Base-by-base conservation (phyloP, 2,888 invertebrate genomes). In the Ligdia adustata region DNA sequence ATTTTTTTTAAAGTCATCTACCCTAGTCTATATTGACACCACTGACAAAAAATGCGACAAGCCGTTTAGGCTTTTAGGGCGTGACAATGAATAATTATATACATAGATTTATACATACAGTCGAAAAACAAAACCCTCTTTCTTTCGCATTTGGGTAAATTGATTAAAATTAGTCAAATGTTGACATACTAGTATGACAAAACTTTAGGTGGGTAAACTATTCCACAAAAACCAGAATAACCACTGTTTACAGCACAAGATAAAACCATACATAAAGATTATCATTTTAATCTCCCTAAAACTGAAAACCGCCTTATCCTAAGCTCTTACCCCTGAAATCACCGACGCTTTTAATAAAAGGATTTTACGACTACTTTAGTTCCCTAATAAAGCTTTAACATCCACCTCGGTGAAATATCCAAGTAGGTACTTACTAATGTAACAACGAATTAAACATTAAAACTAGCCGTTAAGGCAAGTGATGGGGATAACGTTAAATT, bases 371-470 rank as follows among this genome's bases (percentile, higher is more conserved):
- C 46, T 29, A 31, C 28, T 52, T 57, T 46, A 55, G 49, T 39
- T 43, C 31, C 34, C 45, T 53, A 52, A 55, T 53, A 52, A 60
- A 57, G 39, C 45, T 48, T 52, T 57, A 48, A 50, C 49, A 53
- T 53, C 57, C 38, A 51, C 52, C 52, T 58, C 53, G 42, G 52
- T 41, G 49, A 28, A 49, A 54, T 46, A 28, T 51, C 37, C 46
- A 46, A 58, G 58, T 49, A 50, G 51, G 46, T 52, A 43, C 49
- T 50, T 55, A 55, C 47, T 51, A 47, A 52, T 57, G 46, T 56
- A 40, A 45, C 35, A 43, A 52, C 42, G 48, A 53, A 57, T 57
- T 46, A 53, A 47, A 31, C 50, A 58, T 57, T 52, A 40, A 58
- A 51, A 57, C 45, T 43, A 52, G 42, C 54, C 33, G 39, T 51